Evolutionary conservation across 2,888 invertebrate genomes (phyloP).

Genomic region (Hyposoter didymator): DNA sequence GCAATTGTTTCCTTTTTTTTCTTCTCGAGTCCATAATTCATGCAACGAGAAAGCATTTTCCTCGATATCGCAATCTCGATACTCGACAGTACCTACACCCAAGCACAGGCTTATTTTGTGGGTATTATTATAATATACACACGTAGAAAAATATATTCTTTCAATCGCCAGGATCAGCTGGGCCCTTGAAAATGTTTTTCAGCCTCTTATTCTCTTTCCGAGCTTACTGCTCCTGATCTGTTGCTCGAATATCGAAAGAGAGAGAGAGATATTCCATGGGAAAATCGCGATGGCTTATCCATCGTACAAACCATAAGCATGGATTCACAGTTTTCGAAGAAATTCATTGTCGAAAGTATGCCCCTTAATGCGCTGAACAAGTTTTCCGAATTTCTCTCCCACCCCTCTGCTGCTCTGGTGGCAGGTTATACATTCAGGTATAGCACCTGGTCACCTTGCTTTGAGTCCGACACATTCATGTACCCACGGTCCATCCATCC

Average conservation of each 20-base stretch:
- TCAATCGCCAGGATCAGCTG: conserved; percentile 5
- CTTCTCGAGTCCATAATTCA: background rate
- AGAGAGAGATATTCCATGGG: conserved; percentile 14
- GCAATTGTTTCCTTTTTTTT: background rate
- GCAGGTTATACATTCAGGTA: conserved; percentile 56
- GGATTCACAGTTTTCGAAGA: conserved; percentile 34
- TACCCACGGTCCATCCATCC: conserved; percentile 54
- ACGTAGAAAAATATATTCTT: conserved; percentile 14
- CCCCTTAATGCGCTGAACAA: background rate
- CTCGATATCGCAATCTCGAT: conserved; percentile 41
- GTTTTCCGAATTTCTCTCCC: conserved; percentile 45
- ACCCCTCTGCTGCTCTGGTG: conserved; percentile 11
- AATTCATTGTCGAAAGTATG: conserved; percentile 33
- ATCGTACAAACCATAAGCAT: conserved; percentile 16
- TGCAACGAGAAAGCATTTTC: background rate
- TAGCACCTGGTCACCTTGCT: conserved; percentile 61
- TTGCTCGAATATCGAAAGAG: conserved; percentile 4
- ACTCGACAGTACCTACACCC: background rate
- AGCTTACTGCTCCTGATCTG: background rate
- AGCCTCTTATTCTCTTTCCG: background rate
- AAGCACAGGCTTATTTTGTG: background rate
- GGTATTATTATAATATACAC: background rate
- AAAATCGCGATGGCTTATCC: conserved; percentile 38
- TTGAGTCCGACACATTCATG: conserved; percentile 44
- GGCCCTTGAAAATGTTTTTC: background rate